These are phyloP conservation scores for Pomatostomus ruficeps DNA, from an alignment of 2,113 vertebrate species.

Conservation along the genomic window DNA sequence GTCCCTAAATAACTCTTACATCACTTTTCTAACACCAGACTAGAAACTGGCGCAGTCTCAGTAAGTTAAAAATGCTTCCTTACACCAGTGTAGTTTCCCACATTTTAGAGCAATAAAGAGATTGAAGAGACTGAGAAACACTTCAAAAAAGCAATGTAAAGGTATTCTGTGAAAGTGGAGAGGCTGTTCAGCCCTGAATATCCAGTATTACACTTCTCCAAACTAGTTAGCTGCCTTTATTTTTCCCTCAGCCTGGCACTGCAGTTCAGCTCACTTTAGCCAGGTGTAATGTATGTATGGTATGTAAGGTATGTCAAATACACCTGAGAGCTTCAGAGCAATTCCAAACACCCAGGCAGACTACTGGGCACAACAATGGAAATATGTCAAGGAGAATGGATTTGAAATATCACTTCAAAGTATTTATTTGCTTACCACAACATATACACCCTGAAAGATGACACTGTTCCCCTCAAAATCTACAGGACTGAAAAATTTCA, in stretches of 20 bases:
- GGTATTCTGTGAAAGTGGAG: neutral
- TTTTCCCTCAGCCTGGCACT: neutral
- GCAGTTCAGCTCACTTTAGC: neutral
- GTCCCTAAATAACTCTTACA: conserved; percentile 45
- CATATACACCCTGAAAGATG: neutral
- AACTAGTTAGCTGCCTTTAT: neutral
- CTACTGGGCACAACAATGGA: neutral
- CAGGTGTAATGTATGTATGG: neutral
- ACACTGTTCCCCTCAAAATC: neutral
- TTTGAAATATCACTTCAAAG: neutral
- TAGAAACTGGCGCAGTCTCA: neutral
- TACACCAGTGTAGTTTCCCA: neutral
- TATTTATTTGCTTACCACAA: neutral
- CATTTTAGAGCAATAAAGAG: neutral
- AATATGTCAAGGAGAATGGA: neutral
- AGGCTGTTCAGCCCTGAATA: neutral
- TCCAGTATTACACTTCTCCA: neutral
- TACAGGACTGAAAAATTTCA: neutral
- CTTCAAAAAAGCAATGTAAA: neutral
- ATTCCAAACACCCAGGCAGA: neutral
- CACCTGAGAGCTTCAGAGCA: neutral
- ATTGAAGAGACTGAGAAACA: neutral
- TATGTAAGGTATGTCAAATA: neutral
- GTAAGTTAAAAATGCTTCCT: neutral
- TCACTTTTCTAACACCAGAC: conserved; percentile 6